A percentile compares a stretch with the other conserved stretches of the same genome.
phyloP scores from a whole-genome alignment of 2,797 vertebrate genomes.

The Tangara arthus region DNA sequence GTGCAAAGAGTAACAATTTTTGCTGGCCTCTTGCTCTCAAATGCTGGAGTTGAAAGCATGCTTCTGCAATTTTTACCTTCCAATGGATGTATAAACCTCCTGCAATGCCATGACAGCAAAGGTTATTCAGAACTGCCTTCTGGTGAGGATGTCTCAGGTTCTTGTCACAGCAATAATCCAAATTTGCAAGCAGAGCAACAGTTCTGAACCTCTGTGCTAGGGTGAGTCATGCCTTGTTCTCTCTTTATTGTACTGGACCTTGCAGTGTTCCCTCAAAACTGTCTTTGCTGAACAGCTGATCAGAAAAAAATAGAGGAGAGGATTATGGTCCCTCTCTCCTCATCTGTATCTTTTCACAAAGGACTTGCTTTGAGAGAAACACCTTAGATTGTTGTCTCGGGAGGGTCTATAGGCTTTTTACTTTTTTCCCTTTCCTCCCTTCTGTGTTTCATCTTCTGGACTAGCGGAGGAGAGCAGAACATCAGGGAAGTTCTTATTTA shows the following conservation, averaged over 20 bases:
- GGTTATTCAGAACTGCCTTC: neutral
- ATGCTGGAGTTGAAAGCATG: neutral
- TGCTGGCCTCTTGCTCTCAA: neutral
- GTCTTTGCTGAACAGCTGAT: neutral
- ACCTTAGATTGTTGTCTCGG: neutral
- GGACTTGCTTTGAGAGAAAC: neutral
- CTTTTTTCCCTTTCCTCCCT: fast-evolving
- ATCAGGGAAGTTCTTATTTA: neutral
- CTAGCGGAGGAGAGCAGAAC: neutral
- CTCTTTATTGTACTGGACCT: neutral
- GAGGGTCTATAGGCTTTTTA: neutral
- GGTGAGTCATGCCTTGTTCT: neutral
- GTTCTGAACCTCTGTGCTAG: neutral
- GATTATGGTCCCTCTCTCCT: neutral
- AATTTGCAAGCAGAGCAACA: neutral
- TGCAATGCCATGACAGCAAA: neutral
- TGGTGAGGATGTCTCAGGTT: neutral
- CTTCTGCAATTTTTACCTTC: neutral
- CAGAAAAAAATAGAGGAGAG: neutral
- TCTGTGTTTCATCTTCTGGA: neutral
- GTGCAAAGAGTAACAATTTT: neutral
- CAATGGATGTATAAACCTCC: neutral
- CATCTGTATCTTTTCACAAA: neutral
- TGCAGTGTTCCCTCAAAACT: neutral
- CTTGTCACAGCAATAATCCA: neutral